Evolutionary conservation across 1,140 invertebrate species (phyloP).

Genomic region (Bombus consobrinus): DNA sequence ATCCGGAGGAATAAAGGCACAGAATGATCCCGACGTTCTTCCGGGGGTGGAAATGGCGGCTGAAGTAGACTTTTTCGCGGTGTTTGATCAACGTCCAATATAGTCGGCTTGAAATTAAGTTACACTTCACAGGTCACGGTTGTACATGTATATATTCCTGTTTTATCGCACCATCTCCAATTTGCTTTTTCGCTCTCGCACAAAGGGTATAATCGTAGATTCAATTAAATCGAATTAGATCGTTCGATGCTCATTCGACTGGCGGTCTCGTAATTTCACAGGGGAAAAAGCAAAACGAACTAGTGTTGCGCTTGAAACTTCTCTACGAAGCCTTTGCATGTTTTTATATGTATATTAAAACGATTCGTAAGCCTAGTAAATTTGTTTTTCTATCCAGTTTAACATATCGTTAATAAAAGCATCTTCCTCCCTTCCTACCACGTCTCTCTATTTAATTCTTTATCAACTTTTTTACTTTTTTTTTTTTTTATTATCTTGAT

Average conservation of each 20-base stretch:
- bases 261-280: background rate
- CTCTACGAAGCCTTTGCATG: background rate
- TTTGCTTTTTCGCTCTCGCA: constrained; percentile 1
- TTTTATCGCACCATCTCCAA: constrained; percentile 14
- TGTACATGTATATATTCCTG: background rate
- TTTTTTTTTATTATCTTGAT: too few relatives aligned
- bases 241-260: background rate
- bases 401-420: too few relatives aligned
- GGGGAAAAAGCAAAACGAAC: background rate
- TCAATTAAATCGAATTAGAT: constrained; percentile 25
- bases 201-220: constrained; percentile 11
- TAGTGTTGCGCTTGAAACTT: background rate
- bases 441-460: too few relatives aligned
- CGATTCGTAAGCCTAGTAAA: background rate
- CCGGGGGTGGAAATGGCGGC: background rate
- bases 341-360: background rate
- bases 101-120: constrained; percentile 29
- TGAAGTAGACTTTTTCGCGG: constrained; percentile 11
- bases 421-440: too few relatives aligned
- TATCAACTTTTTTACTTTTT: too few relatives aligned
- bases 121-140: background rate
- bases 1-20: constrained; percentile 17
- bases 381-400: too few relatives aligned
- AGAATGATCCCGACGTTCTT: background rate
- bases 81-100: constrained; percentile 27